Conservation (phyloP, 2,888 invertebrate genomes). For the Euclidia mi region DNA sequence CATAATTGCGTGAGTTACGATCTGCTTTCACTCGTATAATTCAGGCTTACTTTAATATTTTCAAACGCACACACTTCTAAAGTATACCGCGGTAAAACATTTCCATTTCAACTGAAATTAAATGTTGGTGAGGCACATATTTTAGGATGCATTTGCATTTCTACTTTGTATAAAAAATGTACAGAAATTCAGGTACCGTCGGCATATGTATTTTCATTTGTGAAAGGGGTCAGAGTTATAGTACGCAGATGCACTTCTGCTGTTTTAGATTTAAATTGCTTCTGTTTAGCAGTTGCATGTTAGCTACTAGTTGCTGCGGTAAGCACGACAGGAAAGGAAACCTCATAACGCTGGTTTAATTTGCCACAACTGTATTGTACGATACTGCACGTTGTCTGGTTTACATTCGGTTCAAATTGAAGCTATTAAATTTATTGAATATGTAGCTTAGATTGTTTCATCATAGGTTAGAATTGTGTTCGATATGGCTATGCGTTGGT, state of each 20-base stretch:
- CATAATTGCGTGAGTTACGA: slow-evolving; percentile 22
- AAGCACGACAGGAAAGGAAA: slow-evolving; percentile 30
- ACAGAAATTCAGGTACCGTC: background rate
- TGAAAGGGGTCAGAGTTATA: slow-evolving; percentile 12
- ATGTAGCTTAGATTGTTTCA: no score
- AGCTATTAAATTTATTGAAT: no score
- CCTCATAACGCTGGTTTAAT: slow-evolving; percentile 19
- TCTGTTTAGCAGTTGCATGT: slow-evolving; percentile 25
- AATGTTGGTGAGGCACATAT: slow-evolving; percentile 14
- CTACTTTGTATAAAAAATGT: slow-evolving; percentile 7
- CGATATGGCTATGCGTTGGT: no score
- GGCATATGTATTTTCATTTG: background rate
- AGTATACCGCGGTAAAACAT: background rate
- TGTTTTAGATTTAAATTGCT: background rate
- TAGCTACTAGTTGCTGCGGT: slow-evolving; percentile 17
- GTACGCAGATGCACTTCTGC: slow-evolving; percentile 7
- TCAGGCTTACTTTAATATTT: slow-evolving; percentile 3
- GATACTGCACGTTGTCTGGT: background rate
- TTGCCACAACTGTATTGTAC: slow-evolving; percentile 20
- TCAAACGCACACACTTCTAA: no score
- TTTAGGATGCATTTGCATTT: slow-evolving; percentile 16
- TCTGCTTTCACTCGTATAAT: slow-evolving; percentile 16
- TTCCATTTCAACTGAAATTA: background rate
- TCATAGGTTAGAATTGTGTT: no score
- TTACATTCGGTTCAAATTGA: background rate